A percentile compares a stretch with the other conserved stretches of the same genome.
Evolutionary conservation across 2,797 vertebrate species (phyloP).

Genomic region (Xyrichtys novacula): DNA sequence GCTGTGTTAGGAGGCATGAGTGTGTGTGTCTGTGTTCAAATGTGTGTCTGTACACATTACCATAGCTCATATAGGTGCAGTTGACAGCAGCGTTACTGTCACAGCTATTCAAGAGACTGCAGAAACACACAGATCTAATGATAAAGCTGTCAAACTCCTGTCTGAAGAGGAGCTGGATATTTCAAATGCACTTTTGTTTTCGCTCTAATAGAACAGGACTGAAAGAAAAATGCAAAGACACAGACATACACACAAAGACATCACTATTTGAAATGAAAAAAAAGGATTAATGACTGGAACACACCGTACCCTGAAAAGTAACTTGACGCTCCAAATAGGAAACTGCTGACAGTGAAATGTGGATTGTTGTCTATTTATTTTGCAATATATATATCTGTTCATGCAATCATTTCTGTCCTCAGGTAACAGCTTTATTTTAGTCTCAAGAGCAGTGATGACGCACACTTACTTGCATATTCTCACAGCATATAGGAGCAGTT

Average conservation of each 20-base stretch:
- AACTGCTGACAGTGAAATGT: constrained; percentile 22
- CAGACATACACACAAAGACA: constrained; percentile 18
- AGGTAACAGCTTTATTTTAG: constrained; percentile 37
- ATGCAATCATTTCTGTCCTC: constrained; percentile 33
- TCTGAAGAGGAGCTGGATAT: constrained; percentile 23
- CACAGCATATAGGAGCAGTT: constrained; percentile 43
- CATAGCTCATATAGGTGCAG: constrained; percentile 44
- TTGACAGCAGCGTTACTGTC: constrained; percentile 50
- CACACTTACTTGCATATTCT: constrained; percentile 21
- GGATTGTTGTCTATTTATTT: constrained; percentile 6
- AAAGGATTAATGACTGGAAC: constrained; percentile 24
- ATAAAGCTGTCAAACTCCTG: constrained; percentile 33
- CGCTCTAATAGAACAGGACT: constrained; percentile 21
- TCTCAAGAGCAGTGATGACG: constrained; percentile 28
- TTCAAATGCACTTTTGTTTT: constrained; percentile 10
- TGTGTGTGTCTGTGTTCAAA: not conserved
- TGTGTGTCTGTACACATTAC: constrained; percentile 39
- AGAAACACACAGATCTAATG: constrained; percentile 24
- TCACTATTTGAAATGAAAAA: constrained; percentile 20
- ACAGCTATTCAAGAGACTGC: constrained; percentile 18
- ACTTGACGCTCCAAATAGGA: constrained; percentile 30
- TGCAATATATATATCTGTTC: constrained; percentile 22
- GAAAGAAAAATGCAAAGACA: constrained; percentile 33
- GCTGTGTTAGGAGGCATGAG: constrained; percentile 56
- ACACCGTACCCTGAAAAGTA: not conserved